Evolutionary conservation across 1,140 invertebrate genomes (phyloP).

Genomic region (Drosophila guanche): DNA sequence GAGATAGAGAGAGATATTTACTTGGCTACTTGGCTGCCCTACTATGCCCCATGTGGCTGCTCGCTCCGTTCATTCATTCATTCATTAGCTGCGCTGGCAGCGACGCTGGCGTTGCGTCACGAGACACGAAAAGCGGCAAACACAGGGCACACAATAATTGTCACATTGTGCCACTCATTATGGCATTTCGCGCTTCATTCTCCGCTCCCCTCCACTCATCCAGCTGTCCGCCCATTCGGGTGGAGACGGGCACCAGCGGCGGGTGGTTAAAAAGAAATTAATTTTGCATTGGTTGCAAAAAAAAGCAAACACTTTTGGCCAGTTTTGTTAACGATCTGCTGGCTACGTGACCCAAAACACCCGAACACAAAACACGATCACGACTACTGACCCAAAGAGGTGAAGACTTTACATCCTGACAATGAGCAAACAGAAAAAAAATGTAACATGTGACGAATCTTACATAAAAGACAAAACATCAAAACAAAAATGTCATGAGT

Average conservation of each 20-base stretch:
- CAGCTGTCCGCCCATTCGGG: constrained; percentile 21
- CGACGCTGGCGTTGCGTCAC: constrained; percentile 58
- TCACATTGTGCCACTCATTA: constrained; percentile 73
- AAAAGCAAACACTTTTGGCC: constrained; percentile 23
- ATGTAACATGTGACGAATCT: neutral
- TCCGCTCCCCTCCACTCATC: constrained; percentile 4
- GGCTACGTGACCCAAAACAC: constrained; percentile 35
- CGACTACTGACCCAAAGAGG: constrained; percentile 42
- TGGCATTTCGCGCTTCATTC: constrained; percentile 64
- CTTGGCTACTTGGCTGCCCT: constrained; percentile 11
- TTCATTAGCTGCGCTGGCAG: constrained; percentile 33
- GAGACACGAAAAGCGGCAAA: constrained; percentile 45
- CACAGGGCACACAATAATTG: constrained; percentile 58
- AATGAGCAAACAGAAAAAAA: constrained; percentile 15
- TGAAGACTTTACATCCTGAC: constrained; percentile 30
- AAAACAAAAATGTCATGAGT: no score
- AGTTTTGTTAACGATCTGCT: constrained; percentile 34
- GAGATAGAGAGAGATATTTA: neutral
- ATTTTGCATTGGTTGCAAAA: constrained; percentile 41
- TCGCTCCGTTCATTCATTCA: constrained; percentile 46
- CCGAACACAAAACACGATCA: constrained; percentile 13
- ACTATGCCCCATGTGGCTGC: constrained; percentile 11
- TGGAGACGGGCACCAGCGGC: constrained; percentile 5
- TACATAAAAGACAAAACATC: constrained; percentile 21
- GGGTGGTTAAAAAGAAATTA: constrained; percentile 50